Base-by-base conservation (phyloP, 2,888 invertebrate genomes). In the Elegia similella region DNA sequence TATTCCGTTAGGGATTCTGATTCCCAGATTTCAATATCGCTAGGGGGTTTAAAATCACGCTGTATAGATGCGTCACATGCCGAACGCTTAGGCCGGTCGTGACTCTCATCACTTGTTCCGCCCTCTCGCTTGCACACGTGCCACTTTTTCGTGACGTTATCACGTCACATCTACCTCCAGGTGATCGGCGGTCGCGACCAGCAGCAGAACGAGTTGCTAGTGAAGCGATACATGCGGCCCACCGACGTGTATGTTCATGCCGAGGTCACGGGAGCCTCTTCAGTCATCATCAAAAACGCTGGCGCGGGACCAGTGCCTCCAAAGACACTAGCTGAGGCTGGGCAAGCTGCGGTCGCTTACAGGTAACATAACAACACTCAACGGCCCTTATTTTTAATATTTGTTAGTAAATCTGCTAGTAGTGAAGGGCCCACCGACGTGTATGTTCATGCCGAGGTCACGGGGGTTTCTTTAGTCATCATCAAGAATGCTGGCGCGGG, bases 191-290 rank as follows among this genome's bases (percentile, higher is more conserved):
- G 99, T 0, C 93, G 99, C 65, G 99, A 99, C 91, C 97, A 98
- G 66, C 98, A 98, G 69, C 99, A 99, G 85, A 99, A 99, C 87
- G 99, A 99, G 87, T 76, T 99, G 57, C 94, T 99, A 56, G 99
- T 99, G n/a, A 99, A 99, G 88, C 94, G 97, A 54, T 96, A 98
- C 88, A 92, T 98, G 92, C 94, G 95, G 17, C 73, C 95, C 13
- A 94, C 94, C 1, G 99, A 99, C 91, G 82, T 98, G 46, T 99
- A 99, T 84, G 98, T 99, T 6, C 99, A 99, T 85, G 99, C 99
- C 1, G 99, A 99, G 76, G 93, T 98, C 62, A 95, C 96, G 63
- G 98, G 98, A 47, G 98, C 98, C 0, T 95, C 98, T 57, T 98
- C 98, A 68, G 94, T 99, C 52, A 91, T 99, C 30, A 94, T 99